Base-by-base conservation (phyloP, 1,140 invertebrate species). In the Drosophila pallidifrons region DNA sequence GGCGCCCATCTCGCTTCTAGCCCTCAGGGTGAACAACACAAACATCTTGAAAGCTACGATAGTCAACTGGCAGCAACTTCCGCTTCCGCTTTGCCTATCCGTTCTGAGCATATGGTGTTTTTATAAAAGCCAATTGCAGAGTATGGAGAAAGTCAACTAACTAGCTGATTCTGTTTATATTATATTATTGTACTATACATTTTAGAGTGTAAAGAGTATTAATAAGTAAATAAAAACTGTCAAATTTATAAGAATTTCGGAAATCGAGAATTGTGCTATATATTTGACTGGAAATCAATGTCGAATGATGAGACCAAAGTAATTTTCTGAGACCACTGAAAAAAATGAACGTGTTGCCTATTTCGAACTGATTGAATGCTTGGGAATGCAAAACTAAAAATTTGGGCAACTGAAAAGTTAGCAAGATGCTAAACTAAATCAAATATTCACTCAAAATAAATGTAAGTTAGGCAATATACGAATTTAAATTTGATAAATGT, bases 21-120 rank as follows among this genome's bases (percentile, higher is more conserved):
- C 15, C 83, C 80, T 64, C 43, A 25, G 77, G 83, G 66, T 49
- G 69, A 83, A 82, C 82, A 82, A 85, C 77, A 85, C 67, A 72
- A 75, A 57, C 59, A 70, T 61, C 55, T 55, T 61, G 16, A 57
- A 49, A 28, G 15, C 10, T 11, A n/a, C 16, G 6, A 30, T 30
- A 75, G 49, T 70, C 60, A 52, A 52, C 45, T 66, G 63, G 28
- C 70, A 38, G 20, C 43, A 77, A 35, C 41, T 70, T 60, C 64
- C 55, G 35, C n/a, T 65, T 54, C 51, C 68, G 70, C 16, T 46
- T 43, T n/a, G 41, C 35, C 8, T 8, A 10, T 28, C 15, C 35
- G 8, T 60, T 20, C 7, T 15, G 30, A 70, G 63, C 75, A 79
- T 73, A 82, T 67, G 63, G 6, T n/a, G 10, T 25, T 20, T 8